A percentile compares a stretch with the other conserved stretches of the same genome.
phyloP scores from a whole-genome alignment of 2,888 invertebrate genomes.

The Caenorhabditis sp. region DNA sequence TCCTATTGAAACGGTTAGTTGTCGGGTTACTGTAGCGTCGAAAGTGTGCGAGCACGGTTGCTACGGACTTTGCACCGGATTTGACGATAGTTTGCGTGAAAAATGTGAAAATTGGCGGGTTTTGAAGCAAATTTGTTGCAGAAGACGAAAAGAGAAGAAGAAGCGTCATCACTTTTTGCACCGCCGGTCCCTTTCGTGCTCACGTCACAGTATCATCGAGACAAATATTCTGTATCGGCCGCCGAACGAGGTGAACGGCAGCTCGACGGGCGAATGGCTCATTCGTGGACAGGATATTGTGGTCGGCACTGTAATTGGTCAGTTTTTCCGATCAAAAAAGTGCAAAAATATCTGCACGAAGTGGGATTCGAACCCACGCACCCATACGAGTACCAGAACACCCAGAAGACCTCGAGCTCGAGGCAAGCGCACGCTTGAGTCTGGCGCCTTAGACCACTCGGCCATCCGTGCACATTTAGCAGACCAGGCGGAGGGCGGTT shows the following conservation, averaged over 20 bases:
- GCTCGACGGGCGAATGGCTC: conserved; percentile 57
- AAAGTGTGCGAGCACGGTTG: too few species aligned
- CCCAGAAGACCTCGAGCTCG: conserved; percentile 5
- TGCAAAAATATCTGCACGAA: conserved; percentile 44
- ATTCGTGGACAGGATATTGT: conserved; percentile 68
- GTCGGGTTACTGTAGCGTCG: neutral
- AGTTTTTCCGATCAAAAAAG: neutral
- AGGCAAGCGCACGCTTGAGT: conserved; percentile 78
- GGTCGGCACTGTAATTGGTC: conserved; percentile 67
- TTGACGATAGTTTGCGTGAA: neutral
- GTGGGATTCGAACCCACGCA: conserved; percentile 74
- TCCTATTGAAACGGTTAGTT: conserved; percentile 41
- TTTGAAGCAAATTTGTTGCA: conserved; percentile 7
- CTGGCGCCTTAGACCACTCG: conserved; percentile 81
- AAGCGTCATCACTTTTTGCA: conserved; percentile 38
- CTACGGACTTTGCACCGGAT: too few species aligned
- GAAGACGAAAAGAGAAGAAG: conserved; percentile 21
- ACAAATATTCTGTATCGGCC: conserved; percentile 72
- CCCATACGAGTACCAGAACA: conserved; percentile 50
- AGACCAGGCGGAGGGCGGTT: too few species aligned
- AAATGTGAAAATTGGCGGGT: neutral
- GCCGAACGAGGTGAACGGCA: conserved; percentile 39
- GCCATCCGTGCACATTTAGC: conserved; percentile 66
- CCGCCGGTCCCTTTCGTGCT: conserved; percentile 49
- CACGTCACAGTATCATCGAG: conserved; percentile 71